Percentiles rank a stretch among this genome's conserved stretches.
Evolutionary conservation across 2,888 invertebrate genomes (phyloP).

Genomic region (Andrena bucephala): DNA sequence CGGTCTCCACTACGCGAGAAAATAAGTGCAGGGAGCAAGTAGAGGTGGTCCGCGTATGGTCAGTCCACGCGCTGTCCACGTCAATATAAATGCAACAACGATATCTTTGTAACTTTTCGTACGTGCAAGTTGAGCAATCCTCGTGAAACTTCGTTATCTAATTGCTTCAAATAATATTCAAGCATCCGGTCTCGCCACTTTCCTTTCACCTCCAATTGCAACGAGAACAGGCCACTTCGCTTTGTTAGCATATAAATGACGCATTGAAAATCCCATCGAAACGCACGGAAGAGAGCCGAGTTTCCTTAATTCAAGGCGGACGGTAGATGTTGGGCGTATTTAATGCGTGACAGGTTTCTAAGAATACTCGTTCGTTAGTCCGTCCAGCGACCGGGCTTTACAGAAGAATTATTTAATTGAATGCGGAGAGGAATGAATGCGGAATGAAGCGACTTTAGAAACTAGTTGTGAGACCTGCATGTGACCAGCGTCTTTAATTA

Average conservation of each 20-base stretch:
- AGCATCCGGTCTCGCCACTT: no score
- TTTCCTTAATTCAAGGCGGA: slow-evolving; percentile 10
- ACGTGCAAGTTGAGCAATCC: no score
- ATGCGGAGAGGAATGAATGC: slow-evolving; percentile 50
- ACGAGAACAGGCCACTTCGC: not conserved
- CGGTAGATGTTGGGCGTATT: slow-evolving; percentile 1
- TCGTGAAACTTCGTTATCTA: no score
- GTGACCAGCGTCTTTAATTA: slow-evolving; percentile 57
- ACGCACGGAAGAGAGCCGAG: not conserved
- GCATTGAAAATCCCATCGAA: not conserved
- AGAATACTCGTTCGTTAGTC: slow-evolving; percentile 56
- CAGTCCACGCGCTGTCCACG: not conserved
- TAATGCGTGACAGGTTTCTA: slow-evolving; percentile 41
- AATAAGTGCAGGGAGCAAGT: not conserved
- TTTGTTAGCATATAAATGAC: not conserved
- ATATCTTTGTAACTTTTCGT: no score
- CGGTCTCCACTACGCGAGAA: no score
- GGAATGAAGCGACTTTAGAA: slow-evolving; percentile 53
- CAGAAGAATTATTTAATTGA: slow-evolving; percentile 61
- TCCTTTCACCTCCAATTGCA: no score
- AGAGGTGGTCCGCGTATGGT: not conserved
- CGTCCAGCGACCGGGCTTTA: slow-evolving; percentile 21
- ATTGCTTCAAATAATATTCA: no score
- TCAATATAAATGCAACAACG: no score
- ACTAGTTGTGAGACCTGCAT: slow-evolving; percentile 40